Conservation (phyloP, 2,888 invertebrate species). For the Drosophila fungiperda region DNA sequence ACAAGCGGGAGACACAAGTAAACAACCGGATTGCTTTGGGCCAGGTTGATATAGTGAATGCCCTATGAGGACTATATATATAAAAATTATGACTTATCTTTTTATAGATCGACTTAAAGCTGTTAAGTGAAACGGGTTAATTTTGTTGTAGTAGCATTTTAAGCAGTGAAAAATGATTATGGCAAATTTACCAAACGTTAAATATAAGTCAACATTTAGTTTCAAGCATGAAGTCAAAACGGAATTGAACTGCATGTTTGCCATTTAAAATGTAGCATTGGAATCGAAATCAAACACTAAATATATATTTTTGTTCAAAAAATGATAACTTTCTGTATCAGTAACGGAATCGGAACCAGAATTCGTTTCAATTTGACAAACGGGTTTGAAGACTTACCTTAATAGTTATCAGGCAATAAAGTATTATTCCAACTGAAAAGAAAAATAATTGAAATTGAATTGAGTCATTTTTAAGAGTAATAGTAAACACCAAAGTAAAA, state of each 20-base stretch:
- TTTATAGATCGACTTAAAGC: not conserved
- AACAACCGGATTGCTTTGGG: conserved; percentile 1
- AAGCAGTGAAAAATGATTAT: not conserved
- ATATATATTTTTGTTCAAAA: not conserved
- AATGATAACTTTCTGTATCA: not conserved
- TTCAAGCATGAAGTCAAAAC: not conserved
- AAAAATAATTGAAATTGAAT: not conserved
- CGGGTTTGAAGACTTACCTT: not conserved
- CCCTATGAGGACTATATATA: conserved; percentile 3
- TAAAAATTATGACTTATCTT: not conserved
- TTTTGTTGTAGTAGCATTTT: not conserved
- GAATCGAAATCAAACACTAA: not conserved
- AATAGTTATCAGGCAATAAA: not conserved
- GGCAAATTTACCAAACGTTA: not conserved
- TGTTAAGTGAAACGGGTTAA: not conserved
- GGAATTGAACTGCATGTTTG: not conserved
- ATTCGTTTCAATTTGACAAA: not conserved
- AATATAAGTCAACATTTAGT: not conserved
- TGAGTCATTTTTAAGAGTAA: not conserved
- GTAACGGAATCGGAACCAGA: not conserved
- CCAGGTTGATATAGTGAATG: conserved; percentile 1
- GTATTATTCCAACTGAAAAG: conserved; percentile 1
- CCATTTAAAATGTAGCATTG: not conserved
- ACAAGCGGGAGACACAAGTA: conserved; percentile 13
- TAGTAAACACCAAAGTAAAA: not conserved